A percentile compares a stretch with the other conserved stretches of the same genome.
These are phyloP conservation scores for Aricia artaxerxes DNA, from an alignment of 2,888 invertebrate genomes.

Conservation along the genomic window DNA sequence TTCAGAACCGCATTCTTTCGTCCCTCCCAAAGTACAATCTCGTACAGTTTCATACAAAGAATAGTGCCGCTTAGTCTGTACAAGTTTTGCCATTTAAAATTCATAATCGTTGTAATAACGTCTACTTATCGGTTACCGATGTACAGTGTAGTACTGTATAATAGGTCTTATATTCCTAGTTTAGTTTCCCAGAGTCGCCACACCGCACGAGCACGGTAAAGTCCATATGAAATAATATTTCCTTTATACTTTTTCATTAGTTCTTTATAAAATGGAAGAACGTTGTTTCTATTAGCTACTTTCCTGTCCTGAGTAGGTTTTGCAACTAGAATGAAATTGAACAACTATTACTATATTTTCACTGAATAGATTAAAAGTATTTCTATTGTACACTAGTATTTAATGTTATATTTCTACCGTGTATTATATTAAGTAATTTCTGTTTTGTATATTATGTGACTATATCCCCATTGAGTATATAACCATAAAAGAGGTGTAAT, in stretches of 20 bases:
- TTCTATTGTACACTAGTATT: not conserved
- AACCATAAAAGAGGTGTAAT: not conserved
- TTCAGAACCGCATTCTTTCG: not conserved
- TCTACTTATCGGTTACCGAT: constrained; percentile 54
- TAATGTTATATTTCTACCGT: not conserved
- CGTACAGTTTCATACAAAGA: not conserved
- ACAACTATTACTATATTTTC: not conserved
- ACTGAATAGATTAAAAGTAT: not conserved
- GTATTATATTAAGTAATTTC: not conserved
- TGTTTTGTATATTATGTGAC: not conserved
- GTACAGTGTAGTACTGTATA: constrained; percentile 37
- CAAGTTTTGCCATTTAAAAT: constrained; percentile 10
- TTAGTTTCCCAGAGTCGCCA: constrained; percentile 68
- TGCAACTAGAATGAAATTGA: not conserved
- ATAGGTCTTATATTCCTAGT: constrained; percentile 56
- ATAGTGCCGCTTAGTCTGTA: not conserved
- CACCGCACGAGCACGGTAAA: constrained; percentile 80
- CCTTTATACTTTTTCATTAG: constrained; percentile 15
- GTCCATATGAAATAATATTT: constrained; percentile 51
- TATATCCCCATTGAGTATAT: not conserved
- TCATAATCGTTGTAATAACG: constrained; percentile 51
- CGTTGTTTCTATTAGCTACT: constrained; percentile 14
- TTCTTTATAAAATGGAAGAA: not conserved
- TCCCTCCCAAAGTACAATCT: not conserved
- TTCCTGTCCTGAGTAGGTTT: constrained; percentile 1